A percentile compares a stretch with the other conserved stretches of the same genome.
phyloP scores from a whole-genome alignment of 2,113 vertebrate genomes.

The Picathartes gymnocephalus region DNA sequence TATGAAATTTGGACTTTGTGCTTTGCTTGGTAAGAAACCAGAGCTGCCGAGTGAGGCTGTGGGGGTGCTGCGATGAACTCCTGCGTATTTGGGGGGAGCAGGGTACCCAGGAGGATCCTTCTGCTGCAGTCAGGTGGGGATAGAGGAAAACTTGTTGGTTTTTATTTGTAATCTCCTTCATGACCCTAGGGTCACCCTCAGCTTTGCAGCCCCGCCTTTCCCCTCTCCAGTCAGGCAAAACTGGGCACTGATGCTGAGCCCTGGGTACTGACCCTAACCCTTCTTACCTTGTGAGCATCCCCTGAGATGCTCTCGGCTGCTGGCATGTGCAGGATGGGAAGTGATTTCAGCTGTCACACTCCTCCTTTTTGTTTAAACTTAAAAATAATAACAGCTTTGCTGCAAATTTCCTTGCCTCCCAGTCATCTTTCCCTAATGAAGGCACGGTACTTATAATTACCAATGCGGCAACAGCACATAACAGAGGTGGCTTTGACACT shows the following conservation, averaged over 20 bases:
- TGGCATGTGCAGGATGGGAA: background rate
- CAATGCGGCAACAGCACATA: background rate
- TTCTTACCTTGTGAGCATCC: background rate
- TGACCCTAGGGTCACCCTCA: background rate
- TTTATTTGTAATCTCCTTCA: background rate
- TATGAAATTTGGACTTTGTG: background rate
- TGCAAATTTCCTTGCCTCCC: background rate
- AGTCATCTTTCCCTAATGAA: slow-evolving; percentile 29
- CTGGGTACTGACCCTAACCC: background rate
- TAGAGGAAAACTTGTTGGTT: background rate
- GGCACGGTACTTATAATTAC: slow-evolving; percentile 16
- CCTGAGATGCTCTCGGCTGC: background rate
- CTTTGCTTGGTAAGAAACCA: background rate
- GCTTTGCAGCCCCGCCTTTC: background rate
- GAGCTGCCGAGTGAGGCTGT: background rate
- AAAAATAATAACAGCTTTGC: slow-evolving; percentile 57
- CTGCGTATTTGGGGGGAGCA: accelerated
- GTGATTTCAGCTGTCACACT: slow-evolving; percentile 18
- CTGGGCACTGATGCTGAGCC: background rate
- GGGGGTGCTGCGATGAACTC: accelerated
- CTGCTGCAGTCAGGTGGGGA: background rate
- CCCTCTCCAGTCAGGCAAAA: background rate
- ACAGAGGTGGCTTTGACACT: slow-evolving; percentile 47
- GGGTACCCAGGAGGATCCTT: background rate
- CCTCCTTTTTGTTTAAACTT: slow-evolving; percentile 21